Evolutionary conservation across 2,888 invertebrate species (phyloP), one percentile per base, ranked within the genome.

Genomic region (Petrolisthes cinctipes): DNA sequence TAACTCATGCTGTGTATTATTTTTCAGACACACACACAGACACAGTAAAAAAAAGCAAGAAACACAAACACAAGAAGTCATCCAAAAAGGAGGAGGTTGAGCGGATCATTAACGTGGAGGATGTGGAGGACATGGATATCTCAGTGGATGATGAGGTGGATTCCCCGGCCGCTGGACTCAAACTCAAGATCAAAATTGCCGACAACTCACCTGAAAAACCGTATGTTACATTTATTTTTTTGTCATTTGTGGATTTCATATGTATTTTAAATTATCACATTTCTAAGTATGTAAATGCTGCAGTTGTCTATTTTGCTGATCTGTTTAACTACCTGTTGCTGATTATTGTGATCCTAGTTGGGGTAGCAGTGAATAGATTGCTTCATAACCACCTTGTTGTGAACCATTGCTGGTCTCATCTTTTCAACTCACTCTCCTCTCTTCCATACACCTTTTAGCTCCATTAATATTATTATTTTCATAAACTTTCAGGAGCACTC

Each of bases 131-230:
- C 76, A 66, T 88, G 82, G 88, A 88, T 57, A 78, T 88, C 17
- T 78, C 88, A n/a, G 88, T 88, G 5, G 88, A 88, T 82, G 88
- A 88, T 66, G 81, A 85, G 20, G 88, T 85, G 23, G 88, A 88
- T 56, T 88, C 88, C 1, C 88, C 85, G 11, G 17, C 82, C 37
- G 82, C 75, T 11, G 68, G 68, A 5, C 37, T 88, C 4, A 88
- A 85, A 20, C 76, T 88, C n/a, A 88, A 88, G 68, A 88, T 88
- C 51, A 88, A 88, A 53, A 66, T 88, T 66, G 51, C 78, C 51
- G 88, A 88, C 23, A 9, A 6, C 6, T 82, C 88, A 7, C 88
- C 85, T 7, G 87, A 87, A 37, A 87, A 87, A 61, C 83, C 84
- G 87, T 87, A 76, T 11, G 75, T 80, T 56, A 54, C 6, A 20